Conservation (phyloP, 1,140 invertebrate species). For the Leptopilina boulardi region DNA sequence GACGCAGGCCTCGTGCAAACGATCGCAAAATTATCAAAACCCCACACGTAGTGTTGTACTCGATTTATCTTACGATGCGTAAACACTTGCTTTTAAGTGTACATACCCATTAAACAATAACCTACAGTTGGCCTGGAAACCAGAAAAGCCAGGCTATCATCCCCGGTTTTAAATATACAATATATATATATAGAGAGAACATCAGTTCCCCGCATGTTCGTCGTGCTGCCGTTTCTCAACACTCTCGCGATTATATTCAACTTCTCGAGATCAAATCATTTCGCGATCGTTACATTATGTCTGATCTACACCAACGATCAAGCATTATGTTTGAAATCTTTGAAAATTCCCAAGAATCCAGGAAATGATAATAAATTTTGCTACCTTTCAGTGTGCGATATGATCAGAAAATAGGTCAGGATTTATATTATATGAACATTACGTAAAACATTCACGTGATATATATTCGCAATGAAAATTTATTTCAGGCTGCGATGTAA, state of each 20-base stretch:
- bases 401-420: too few species aligned
- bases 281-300: not conserved
- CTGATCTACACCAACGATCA: slow-evolving; percentile 3
- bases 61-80: slow-evolving; percentile 69
- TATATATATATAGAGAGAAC: slow-evolving; percentile 48
- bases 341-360: slow-evolving; percentile 7
- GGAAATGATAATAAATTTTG: not conserved
- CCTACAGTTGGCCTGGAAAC: slow-evolving; percentile 50
- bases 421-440: too few species aligned
- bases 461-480: not conserved
- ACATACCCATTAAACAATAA: slow-evolving; percentile 61
- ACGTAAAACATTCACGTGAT: too few species aligned
- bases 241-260: not conserved
- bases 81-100: slow-evolving; percentile 68
- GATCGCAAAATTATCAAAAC: slow-evolving; percentile 63
- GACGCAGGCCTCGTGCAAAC: slow-evolving; percentile 53
- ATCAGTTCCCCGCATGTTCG: slow-evolving; percentile 34
- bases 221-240: slow-evolving; percentile 40
- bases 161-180: too few species aligned
- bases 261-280: not conserved
- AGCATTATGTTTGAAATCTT: not conserved
- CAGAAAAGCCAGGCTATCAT: slow-evolving; percentile 49
- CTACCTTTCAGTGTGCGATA: too few species aligned
- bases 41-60: slow-evolving; percentile 65
- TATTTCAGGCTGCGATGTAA: too few species aligned